Evolutionary conservation across 2,888 invertebrate genomes (phyloP).

Genomic region (Teleiodes luculella): DNA sequence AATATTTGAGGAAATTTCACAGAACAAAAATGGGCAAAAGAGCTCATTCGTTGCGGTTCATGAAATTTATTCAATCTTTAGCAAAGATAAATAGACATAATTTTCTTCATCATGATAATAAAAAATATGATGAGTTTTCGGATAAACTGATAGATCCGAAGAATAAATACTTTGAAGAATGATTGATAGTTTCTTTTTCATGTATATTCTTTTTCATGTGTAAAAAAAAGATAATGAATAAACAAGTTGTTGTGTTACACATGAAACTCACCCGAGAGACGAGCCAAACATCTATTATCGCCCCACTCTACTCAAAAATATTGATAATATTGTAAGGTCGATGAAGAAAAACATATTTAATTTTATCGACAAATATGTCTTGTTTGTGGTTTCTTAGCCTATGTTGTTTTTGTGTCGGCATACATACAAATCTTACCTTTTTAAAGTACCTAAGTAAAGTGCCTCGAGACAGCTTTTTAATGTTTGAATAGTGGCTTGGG

Average conservation of each 20-base stretch:
- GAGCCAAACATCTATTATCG: too few relatives aligned
- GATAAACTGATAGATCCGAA: not conserved
- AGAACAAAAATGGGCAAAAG: not conserved
- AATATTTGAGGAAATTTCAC: not conserved
- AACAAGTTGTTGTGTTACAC: not conserved
- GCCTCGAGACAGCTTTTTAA: not conserved
- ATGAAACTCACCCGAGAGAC: too few relatives aligned
- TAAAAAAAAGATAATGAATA: not conserved
- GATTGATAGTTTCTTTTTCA: not conserved
- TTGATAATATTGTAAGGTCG: too few relatives aligned
- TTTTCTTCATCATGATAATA: not conserved
- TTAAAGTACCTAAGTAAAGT: too few relatives aligned
- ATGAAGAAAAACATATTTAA: too few relatives aligned
- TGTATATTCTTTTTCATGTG: not conserved
- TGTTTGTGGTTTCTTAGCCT: not conserved
- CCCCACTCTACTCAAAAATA: too few relatives aligned
- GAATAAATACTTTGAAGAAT: too few relatives aligned
- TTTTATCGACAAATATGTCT: too few relatives aligned
- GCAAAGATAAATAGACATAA: not conserved
- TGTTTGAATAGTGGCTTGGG: not conserved
- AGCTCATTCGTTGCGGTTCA: not conserved
- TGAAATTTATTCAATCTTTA: constrained; percentile 1
- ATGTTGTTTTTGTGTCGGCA: not conserved
- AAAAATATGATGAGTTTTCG: not conserved
- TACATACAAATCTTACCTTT: not conserved